Evolutionary conservation across 2,888 invertebrate species (phyloP).

Genomic region (Drosophila austrosaltans): DNA sequence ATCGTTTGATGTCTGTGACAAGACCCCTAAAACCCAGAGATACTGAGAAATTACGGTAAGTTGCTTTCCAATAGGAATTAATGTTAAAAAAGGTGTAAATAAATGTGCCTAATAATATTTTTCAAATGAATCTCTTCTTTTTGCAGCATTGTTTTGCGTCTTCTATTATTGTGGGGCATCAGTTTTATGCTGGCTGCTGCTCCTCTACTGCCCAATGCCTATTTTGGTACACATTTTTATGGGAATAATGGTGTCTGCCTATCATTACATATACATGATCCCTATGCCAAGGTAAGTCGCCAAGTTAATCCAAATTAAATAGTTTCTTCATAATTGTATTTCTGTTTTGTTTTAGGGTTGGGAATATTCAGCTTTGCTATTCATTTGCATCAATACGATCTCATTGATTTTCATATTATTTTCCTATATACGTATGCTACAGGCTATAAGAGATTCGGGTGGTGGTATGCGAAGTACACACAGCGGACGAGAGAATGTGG

Average conservation of each 20-base stretch:
- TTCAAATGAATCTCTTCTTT: not conserved
- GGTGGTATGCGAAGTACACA: constrained; percentile 86
- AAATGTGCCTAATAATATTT: no score
- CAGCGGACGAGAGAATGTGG: constrained; percentile 85
- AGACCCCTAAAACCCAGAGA: constrained; percentile 84
- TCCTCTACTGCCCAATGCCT: constrained; percentile 84
- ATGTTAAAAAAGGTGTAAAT: not conserved
- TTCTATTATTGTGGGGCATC: constrained; percentile 84
- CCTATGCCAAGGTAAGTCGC: constrained; percentile 84
- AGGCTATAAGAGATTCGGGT: constrained; percentile 85
- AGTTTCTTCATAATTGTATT: not conserved
- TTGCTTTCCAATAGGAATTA: not conserved
- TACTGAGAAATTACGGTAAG: constrained; percentile 75
- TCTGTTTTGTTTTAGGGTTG: constrained; percentile 84
- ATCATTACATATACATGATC: constrained; percentile 86
- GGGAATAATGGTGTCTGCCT: constrained; percentile 86
- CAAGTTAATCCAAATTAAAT: no score
- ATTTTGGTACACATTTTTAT: constrained; percentile 86
- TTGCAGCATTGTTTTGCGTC: constrained; percentile 84
- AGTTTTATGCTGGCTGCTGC: constrained; percentile 84
- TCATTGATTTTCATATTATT: constrained; percentile 85
- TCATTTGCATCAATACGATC: constrained; percentile 85
- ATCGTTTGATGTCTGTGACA: constrained; percentile 86
- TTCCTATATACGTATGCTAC: constrained; percentile 86
- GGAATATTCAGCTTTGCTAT: constrained; percentile 86